phyloP scores from a whole-genome alignment of 2,797 vertebrate species.

The Peromyscus attwateri region DNA sequence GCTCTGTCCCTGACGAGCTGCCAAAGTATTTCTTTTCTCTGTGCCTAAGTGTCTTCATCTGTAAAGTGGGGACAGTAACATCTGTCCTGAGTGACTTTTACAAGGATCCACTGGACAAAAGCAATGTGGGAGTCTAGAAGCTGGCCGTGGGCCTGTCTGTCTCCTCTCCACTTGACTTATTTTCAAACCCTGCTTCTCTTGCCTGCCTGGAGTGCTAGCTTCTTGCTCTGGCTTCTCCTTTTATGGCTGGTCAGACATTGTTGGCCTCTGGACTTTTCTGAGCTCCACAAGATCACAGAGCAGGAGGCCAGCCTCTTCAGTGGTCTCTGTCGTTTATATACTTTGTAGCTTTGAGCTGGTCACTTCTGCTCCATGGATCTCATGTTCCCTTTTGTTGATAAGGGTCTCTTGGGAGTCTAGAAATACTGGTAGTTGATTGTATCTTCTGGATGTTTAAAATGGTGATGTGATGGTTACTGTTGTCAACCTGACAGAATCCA shows the following conservation, averaged over 20 bases:
- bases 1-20: neutral
- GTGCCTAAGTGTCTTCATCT: conserved; percentile 3
- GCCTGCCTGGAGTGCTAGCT: neutral
- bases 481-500: neutral
- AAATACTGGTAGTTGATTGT: neutral
- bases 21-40: neutral
- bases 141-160: accelerated
- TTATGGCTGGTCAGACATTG: accelerated
- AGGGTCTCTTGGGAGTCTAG: neutral
- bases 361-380: neutral
- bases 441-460: neutral
- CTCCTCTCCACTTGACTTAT: too few relatives aligned
- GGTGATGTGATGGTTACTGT: neutral
- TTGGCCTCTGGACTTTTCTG: neutral
- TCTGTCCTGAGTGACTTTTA: neutral
- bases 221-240: neutral
- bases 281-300: neutral
- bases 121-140: accelerated
- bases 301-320: neutral
- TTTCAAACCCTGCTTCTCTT: neutral
- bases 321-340: neutral
- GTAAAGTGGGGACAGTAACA: neutral
- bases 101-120: neutral
- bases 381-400: neutral
- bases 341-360: neutral